Percentiles rank a stretch among this genome's conserved stretches.
phyloP scores from a whole-genome alignment of 2,797 vertebrate species.

The Eulemur albifrons region DNA sequence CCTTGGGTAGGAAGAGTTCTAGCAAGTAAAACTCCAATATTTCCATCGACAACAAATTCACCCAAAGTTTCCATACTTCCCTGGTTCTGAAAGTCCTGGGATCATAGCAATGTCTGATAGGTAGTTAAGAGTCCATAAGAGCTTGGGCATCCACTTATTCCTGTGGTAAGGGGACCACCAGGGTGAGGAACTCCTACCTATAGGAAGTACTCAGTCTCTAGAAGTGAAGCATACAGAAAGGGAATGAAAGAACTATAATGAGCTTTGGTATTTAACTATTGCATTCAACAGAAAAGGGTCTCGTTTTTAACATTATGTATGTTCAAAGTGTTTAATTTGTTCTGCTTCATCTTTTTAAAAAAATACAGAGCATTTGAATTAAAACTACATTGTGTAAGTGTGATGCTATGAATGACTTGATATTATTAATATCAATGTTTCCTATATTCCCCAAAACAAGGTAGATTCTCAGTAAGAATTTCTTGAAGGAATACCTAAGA shows the following conservation, averaged over 20 bases:
- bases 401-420: not conserved
- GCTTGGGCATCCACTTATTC: not conserved
- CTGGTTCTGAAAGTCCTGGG: not conserved
- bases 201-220: not conserved
- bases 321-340: not conserved
- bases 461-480: not conserved
- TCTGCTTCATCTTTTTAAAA: not conserved
- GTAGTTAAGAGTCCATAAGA: not conserved
- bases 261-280: not conserved
- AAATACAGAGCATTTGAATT: not conserved
- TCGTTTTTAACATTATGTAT: not conserved
- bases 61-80: not conserved
- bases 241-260: not conserved
- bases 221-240: fast-evolving
- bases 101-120: not conserved
- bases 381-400: not conserved
- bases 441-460: not conserved
- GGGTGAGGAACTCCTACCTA: not conserved
- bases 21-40: not conserved
- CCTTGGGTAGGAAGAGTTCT: not conserved
- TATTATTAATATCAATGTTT: not conserved
- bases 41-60: not conserved
- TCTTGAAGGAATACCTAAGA: not conserved
- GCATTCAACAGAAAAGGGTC: not conserved
- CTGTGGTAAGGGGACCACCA: not conserved